Percentiles rank a stretch among this genome's conserved stretches.
Evolutionary conservation across 2,888 invertebrate genomes (phyloP).

Genomic region (Sympetrum striolatum): DNA sequence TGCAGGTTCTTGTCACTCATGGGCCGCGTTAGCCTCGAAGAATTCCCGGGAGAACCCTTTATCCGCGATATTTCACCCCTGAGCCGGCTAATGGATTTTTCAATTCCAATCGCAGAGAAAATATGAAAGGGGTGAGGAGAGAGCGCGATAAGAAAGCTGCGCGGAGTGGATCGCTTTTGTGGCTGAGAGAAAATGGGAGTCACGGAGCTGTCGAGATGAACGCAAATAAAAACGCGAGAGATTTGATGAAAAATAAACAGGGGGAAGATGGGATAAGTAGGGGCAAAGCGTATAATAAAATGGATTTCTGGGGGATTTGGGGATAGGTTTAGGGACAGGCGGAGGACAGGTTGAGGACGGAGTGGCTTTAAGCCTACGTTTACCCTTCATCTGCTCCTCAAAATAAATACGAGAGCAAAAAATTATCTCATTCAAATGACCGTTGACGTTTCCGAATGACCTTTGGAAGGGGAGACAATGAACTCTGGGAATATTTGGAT

Average conservation of each 20-base stretch:
- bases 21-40: background rate
- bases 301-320: background rate
- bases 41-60: background rate
- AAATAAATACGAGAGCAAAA: background rate
- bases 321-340: background rate
- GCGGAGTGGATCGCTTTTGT: background rate
- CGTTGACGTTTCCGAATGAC: background rate
- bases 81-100: background rate
- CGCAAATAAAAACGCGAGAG: background rate
- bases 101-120: background rate
- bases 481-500: no score
- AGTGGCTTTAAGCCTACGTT: background rate
- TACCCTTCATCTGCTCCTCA: background rate
- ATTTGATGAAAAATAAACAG: background rate
- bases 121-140: background rate
- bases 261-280: background rate
- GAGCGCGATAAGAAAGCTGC: background rate
- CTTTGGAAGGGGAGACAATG: background rate
- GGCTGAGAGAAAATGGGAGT: background rate
- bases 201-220: background rate
- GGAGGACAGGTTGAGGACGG: background rate
- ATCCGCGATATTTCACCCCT: background rate
- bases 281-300: background rate
- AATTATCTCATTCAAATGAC: background rate
- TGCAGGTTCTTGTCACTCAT: background rate